Evolutionary conservation across 2,797 vertebrate genomes (phyloP).

Genomic region (Hapalemur alaotrensis): DNA sequence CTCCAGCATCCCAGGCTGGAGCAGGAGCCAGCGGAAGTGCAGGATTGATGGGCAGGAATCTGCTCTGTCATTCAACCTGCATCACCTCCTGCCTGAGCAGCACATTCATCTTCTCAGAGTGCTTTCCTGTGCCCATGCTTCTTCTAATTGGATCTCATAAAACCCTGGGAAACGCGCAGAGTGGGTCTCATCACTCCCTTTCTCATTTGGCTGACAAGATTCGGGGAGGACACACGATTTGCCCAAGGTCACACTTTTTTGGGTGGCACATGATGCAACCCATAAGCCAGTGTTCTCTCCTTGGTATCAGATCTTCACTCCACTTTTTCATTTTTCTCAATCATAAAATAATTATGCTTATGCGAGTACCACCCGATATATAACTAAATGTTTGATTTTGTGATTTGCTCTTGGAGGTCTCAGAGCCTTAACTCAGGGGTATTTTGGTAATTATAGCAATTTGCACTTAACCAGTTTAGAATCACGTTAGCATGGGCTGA

Average conservation of each 20-base stretch:
- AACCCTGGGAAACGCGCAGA: constrained; percentile 4
- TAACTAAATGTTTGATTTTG: neutral
- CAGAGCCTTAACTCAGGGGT: neutral
- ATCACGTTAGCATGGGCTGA: neutral
- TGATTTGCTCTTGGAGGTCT: neutral
- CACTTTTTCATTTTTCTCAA: neutral
- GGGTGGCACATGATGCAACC: neutral
- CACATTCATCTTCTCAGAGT: constrained; percentile 44
- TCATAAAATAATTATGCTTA: neutral
- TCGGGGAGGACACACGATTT: neutral
- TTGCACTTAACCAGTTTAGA: neutral
- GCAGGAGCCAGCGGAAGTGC: neutral
- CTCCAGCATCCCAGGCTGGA: neutral
- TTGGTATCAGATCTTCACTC: neutral
- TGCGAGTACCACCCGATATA: rapidly evolving
- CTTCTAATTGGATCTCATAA: constrained; percentile 44
- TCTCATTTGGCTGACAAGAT: constrained; percentile 43
- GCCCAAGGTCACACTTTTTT: too few relatives aligned
- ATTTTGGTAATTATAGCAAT: neutral
- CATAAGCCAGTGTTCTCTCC: neutral
- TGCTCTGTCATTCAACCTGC: constrained; percentile 59
- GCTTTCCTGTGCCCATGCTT: neutral
- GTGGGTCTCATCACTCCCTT: neutral
- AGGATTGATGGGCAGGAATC: constrained; percentile 45
- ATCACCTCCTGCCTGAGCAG: neutral